These are phyloP conservation scores for Vespertilio murinus DNA, from an alignment of 2,797 vertebrate species.

Conservation along the genomic window DNA sequence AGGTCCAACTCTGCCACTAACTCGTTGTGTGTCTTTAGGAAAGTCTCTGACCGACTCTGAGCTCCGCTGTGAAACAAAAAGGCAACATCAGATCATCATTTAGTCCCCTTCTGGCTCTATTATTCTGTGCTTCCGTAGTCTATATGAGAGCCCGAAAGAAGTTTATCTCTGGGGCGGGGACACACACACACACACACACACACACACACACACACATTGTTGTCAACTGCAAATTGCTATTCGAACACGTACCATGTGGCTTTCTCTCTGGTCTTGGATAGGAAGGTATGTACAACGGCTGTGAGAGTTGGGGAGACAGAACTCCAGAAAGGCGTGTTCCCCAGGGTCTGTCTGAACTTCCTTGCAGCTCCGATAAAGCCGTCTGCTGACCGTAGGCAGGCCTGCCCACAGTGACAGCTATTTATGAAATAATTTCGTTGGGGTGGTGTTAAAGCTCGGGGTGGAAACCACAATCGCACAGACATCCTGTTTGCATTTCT, in stretches of 20 bases:
- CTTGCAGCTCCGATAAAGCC: slow-evolving; percentile 24
- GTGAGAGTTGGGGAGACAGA: neutral
- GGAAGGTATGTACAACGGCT: neutral
- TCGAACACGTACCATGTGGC: neutral
- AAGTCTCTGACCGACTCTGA: neutral
- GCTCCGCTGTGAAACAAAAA: neutral
- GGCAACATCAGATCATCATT: neutral
- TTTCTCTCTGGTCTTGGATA: neutral
- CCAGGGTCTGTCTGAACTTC: slow-evolving; percentile 22
- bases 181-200: too few relatives aligned
- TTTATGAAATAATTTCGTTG: slow-evolving; percentile 46
- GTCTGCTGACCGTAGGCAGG: slow-evolving; percentile 53
- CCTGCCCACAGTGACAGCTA: slow-evolving; percentile 49
- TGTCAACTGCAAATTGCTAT: neutral
- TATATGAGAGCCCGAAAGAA: neutral
- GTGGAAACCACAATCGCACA: slow-evolving; percentile 40
- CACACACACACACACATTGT: too few relatives aligned
- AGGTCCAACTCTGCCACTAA: neutral
- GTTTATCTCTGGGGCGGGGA: neutral
- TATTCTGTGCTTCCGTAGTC: neutral
- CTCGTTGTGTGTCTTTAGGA: neutral
- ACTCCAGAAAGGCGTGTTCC: neutral
- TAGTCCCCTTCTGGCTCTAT: neutral
- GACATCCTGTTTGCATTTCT: slow-evolving; percentile 50
- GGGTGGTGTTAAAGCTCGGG: neutral